Evolutionary conservation across 2,797 vertebrate genomes (phyloP).

Genomic region (Eutrigla gurnardus): DNA sequence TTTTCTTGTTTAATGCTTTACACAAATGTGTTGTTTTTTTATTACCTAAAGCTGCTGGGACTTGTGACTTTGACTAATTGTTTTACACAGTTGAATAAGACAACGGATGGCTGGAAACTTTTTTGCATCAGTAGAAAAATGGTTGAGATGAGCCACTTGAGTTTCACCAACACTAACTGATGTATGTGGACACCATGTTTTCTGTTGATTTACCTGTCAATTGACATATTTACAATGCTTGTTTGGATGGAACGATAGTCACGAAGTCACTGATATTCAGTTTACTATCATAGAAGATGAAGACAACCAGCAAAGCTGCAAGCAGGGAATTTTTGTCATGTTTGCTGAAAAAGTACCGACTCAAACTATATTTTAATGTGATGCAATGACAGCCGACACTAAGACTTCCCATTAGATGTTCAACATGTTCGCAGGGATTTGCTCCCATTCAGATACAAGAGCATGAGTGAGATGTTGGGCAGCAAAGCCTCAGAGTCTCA

Average conservation of each 20-base stretch:
- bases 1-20: neutral
- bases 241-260: neutral
- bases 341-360: neutral
- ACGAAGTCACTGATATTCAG: neutral
- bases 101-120: neutral
- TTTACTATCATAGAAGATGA: neutral
- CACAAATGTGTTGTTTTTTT: neutral
- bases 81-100: constrained; percentile 13
- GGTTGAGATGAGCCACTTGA: too few species aligned
- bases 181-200: neutral
- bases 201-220: too few species aligned
- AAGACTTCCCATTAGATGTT: neutral
- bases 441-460: neutral
- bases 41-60: neutral
- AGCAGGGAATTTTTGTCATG: neutral
- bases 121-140: neutral
- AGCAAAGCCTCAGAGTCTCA: neutral
- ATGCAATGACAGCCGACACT: neutral
- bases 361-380: neutral
- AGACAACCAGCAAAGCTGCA: neutral
- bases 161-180: neutral
- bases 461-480: neutral
- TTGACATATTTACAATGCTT: neutral
- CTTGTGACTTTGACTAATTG: constrained; percentile 39
- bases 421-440: neutral